Conservation (phyloP, 2,888 invertebrate species). For the Lutraria lutraria region DNA sequence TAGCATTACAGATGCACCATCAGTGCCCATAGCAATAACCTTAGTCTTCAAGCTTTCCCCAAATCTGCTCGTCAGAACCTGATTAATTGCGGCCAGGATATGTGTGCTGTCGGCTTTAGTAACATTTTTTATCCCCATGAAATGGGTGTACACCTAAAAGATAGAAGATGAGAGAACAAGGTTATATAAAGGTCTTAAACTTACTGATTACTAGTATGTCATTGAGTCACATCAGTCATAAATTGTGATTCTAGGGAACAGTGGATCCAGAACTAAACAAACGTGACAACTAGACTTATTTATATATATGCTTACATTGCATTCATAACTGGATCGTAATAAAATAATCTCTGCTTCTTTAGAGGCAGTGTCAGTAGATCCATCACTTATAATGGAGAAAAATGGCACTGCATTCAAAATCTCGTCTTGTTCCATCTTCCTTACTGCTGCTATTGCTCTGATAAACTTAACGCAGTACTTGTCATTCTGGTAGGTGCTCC, state of each 20-base stretch:
- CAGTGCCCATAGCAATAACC: slow-evolving; percentile 25
- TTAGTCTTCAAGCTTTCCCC: slow-evolving; percentile 5
- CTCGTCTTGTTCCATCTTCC: not conserved
- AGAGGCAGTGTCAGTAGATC: not conserved
- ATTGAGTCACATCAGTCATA: no score
- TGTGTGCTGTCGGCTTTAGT: slow-evolving; percentile 26
- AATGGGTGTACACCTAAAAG: slow-evolving; percentile 31
- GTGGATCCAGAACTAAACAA: no score
- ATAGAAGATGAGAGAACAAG: not conserved
- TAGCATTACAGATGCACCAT: slow-evolving; percentile 35
- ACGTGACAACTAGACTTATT: no score
- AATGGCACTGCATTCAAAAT: not conserved
- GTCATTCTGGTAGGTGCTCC: slow-evolving; percentile 24
- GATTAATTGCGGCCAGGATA: slow-evolving; percentile 9
- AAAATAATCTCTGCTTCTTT: slow-evolving; percentile 5
- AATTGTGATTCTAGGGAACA: no score
- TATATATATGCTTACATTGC: not conserved
- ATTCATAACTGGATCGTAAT: not conserved
- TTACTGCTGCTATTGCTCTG: slow-evolving; percentile 6
- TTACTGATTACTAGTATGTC: no score
- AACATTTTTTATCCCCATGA: slow-evolving; percentile 41
- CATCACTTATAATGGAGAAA: not conserved
- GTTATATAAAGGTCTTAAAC: no score
- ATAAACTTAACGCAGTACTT: slow-evolving; percentile 22
- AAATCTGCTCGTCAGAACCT: slow-evolving; percentile 2